Conservation (phyloP, 2,797 vertebrate species). For the Holocentrus rufus region DNA sequence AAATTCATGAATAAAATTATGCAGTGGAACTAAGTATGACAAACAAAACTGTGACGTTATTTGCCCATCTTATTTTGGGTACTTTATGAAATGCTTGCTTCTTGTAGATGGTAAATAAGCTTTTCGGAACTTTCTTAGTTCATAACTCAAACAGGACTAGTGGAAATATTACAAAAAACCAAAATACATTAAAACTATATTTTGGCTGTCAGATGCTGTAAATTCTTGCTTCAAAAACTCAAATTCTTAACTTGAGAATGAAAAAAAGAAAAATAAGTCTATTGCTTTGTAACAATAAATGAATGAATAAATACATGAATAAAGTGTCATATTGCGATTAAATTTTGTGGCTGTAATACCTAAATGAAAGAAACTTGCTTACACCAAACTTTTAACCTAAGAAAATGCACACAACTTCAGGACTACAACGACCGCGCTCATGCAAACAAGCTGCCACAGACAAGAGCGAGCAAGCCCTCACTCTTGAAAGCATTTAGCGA, state of each 20-base stretch:
- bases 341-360: too few relatives aligned
- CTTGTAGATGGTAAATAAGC: too few relatives aligned
- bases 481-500: background rate
- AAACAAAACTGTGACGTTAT: background rate
- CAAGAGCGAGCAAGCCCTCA: background rate
- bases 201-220: too few relatives aligned
- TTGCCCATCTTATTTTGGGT: too few relatives aligned
- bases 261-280: too few relatives aligned
- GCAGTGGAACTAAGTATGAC: slow-evolving; percentile 16
- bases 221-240: too few relatives aligned
- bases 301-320: background rate
- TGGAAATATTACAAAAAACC: too few relatives aligned
- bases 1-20: slow-evolving; percentile 18
- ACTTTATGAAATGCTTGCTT: too few relatives aligned
- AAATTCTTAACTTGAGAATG: too few relatives aligned
- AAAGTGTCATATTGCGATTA: background rate
- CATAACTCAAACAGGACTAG: background rate
- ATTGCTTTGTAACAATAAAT: background rate
- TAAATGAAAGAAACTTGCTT: too few relatives aligned
- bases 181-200: too few relatives aligned
- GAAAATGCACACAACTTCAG: background rate
- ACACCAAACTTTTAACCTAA: background rate
- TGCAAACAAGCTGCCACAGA: background rate
- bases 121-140: background rate
- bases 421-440: background rate